Percentiles rank a stretch among this genome's conserved stretches.
These are phyloP conservation scores for Caenorhabditis becei DNA, from an alignment of 2,888 invertebrate species.

Conservation along the genomic window DNA sequence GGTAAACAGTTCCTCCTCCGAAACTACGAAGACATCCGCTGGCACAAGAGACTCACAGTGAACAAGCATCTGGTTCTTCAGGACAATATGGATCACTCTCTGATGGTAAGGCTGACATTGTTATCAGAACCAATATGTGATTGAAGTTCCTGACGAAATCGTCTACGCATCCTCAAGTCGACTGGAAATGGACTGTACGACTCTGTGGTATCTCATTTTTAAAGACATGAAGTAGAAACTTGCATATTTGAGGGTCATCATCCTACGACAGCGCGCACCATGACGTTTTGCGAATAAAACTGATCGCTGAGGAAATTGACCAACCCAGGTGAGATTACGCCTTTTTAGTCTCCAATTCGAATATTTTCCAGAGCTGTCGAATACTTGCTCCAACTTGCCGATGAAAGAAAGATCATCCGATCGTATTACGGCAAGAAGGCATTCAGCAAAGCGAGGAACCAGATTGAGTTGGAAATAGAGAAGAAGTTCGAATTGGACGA, in stretches of 20 bases:
- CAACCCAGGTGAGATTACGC: slow-evolving; percentile 63
- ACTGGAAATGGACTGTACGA: slow-evolving; percentile 83
- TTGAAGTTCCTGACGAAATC: slow-evolving; percentile 82
- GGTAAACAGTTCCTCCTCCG: slow-evolving; percentile 82
- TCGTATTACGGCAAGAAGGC: slow-evolving; percentile 82
- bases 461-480: slow-evolving; percentile 83
- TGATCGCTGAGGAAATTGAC: slow-evolving; percentile 77
- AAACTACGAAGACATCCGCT: slow-evolving; percentile 83
- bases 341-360: background rate
- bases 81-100: slow-evolving; percentile 68
- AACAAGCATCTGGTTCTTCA: slow-evolving; percentile 63
- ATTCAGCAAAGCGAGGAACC: slow-evolving; percentile 83
- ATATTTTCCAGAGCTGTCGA: slow-evolving; percentile 72
- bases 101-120: slow-evolving; percentile 52
- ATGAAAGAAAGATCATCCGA: slow-evolving; percentile 82
- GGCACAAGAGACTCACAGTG: slow-evolving; percentile 82
- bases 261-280: slow-evolving; percentile 14
- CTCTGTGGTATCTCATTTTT: slow-evolving; percentile 20
- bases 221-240: too few species aligned
- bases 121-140: slow-evolving; percentile 1
- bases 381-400: slow-evolving; percentile 80
- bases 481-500: slow-evolving; percentile 82
- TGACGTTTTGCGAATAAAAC: slow-evolving; percentile 68
- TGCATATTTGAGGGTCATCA: background rate
- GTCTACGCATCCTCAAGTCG: slow-evolving; percentile 82